Evolutionary conservation across 2,888 invertebrate species (phyloP), one percentile per base, ranked within the genome.

Genomic region (Hydrotaea diabolus): DNA sequence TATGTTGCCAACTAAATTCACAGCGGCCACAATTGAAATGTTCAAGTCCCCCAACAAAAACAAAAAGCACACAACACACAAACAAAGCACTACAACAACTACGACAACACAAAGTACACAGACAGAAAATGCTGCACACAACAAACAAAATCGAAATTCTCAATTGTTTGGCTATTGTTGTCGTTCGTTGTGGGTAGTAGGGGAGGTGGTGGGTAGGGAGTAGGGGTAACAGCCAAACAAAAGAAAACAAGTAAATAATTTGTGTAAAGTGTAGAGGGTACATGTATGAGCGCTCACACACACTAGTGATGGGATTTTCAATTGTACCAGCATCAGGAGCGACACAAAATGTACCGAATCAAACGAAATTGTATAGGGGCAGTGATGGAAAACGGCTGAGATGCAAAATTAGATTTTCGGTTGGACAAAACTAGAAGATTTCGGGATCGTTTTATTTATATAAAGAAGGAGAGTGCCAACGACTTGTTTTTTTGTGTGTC

Each of bases 1-100:
- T 88, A 88, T 88, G 76, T 83, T 85, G 86, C 86, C 86, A 85
- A 86, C 86, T 86, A 82, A 87, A 85, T 77, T 80, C 71, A 80
- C 80, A 76, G 39, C 64, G 77, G 69, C 55, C 69, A 23, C 53
- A 74, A 46, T 46, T 64, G 11, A 74, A 82, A 77, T 74, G 85
- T 85, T 85, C 77, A 82, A 80, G 79, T 77, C 82, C 77, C 69
- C 81, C 36, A 71, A 62, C 80, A 77, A 64, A 72, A 64, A 43
- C 59, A 75, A 62, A 9, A 39, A 36, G 9, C 39, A 39, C 39
- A 71, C 72, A 77, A 19, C 19, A 69, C n/a, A 76, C 53, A 36
- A 0, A 43, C 23, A 77, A 73, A 82, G 17, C 26, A 19, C 62
- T 19, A 53, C 17, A 59, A 49, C 31, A 71, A 31, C 0, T 49